A percentile compares a stretch with the other conserved stretches of the same genome.
Evolutionary conservation across 2,888 invertebrate species (phyloP).

Genomic region (Eupsilia transversa): DNA sequence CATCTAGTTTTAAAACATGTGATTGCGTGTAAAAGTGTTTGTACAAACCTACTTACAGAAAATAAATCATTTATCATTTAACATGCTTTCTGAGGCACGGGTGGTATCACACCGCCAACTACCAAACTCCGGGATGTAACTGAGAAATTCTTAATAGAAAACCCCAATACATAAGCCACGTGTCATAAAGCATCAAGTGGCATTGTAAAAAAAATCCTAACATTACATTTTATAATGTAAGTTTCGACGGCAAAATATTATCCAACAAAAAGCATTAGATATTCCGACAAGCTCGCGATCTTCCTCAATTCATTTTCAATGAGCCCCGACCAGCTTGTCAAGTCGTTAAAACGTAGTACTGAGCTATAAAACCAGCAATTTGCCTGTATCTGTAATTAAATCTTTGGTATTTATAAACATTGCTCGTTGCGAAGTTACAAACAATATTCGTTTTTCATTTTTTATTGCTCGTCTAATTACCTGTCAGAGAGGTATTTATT

Average conservation of each 20-base stretch:
- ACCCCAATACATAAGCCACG: not conserved
- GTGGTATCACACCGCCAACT: not conserved
- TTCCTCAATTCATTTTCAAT: slow-evolving; percentile 53
- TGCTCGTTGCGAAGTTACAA: slow-evolving; percentile 12
- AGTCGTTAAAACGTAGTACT: slow-evolving; percentile 55
- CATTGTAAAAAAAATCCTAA: not conserved
- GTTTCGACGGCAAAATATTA: not conserved
- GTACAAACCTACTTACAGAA: no score
- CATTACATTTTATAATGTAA: not conserved
- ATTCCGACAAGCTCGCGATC: slow-evolving; percentile 32
- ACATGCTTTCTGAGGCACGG: not conserved
- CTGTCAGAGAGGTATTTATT: no score
- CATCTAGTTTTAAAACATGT: no score
- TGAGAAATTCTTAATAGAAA: not conserved
- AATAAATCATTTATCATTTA: no score
- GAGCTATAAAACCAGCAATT: slow-evolving; percentile 53
- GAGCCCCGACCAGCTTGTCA: slow-evolving; percentile 44
- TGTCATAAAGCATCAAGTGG: not conserved
- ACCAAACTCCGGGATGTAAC: not conserved
- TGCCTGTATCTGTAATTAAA: slow-evolving; percentile 57
- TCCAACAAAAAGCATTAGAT: slow-evolving; percentile 16
- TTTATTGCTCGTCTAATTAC: not conserved
- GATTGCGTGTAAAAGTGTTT: no score
- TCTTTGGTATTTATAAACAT: slow-evolving; percentile 38
- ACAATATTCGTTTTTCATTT: slow-evolving; percentile 7